A percentile compares a stretch with the other conserved stretches of the same genome.
phyloP scores from a whole-genome alignment of 2,888 invertebrate genomes.

The Drosophila setosimentum region DNA sequence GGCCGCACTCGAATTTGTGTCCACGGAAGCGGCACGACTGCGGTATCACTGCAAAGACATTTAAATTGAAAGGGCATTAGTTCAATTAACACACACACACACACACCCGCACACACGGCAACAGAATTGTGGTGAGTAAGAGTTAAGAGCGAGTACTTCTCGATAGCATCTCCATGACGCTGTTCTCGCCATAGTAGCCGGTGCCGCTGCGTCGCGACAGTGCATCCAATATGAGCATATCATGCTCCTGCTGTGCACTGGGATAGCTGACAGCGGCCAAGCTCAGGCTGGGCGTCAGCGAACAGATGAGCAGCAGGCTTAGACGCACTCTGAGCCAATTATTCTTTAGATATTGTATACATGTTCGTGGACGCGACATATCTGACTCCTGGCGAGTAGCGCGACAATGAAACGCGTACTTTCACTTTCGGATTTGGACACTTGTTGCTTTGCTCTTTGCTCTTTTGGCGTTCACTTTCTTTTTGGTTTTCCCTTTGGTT shows the following conservation, averaged over 20 bases:
- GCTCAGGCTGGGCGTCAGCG: slow-evolving; percentile 26
- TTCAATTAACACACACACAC: slow-evolving; percentile 11
- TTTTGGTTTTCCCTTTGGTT: slow-evolving; percentile 32
- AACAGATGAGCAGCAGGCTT: slow-evolving; percentile 40
- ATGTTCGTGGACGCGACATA: slow-evolving; percentile 41
- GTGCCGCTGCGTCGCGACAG: slow-evolving; percentile 87
- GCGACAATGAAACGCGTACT: slow-evolving; percentile 55
- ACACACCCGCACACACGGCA: slow-evolving; percentile 19
- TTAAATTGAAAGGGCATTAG: slow-evolving; percentile 51
- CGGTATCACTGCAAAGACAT: slow-evolving; percentile 91
- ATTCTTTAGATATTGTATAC: slow-evolving; percentile 64
- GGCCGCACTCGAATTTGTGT: slow-evolving; percentile 94
- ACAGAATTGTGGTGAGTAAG: slow-evolving; percentile 3
- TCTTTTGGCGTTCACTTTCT: slow-evolving; percentile 64
- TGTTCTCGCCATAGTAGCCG: slow-evolving; percentile 87
- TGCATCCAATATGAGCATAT: slow-evolving; percentile 90
- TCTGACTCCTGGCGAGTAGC: slow-evolving; percentile 50
- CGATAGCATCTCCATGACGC: slow-evolving; percentile 93
- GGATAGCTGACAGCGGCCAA: slow-evolving; percentile 73
- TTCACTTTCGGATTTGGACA: slow-evolving; percentile 72
- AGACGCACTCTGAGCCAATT: slow-evolving; percentile 75
- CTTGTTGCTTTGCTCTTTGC: slow-evolving; percentile 24
- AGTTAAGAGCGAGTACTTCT: slow-evolving; percentile 88
- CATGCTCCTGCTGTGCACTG: slow-evolving; percentile 89
- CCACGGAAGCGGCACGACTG: slow-evolving; percentile 95